Base-by-base conservation (phyloP, 2,113 vertebrate genomes). In the Numida meleagris region DNA sequence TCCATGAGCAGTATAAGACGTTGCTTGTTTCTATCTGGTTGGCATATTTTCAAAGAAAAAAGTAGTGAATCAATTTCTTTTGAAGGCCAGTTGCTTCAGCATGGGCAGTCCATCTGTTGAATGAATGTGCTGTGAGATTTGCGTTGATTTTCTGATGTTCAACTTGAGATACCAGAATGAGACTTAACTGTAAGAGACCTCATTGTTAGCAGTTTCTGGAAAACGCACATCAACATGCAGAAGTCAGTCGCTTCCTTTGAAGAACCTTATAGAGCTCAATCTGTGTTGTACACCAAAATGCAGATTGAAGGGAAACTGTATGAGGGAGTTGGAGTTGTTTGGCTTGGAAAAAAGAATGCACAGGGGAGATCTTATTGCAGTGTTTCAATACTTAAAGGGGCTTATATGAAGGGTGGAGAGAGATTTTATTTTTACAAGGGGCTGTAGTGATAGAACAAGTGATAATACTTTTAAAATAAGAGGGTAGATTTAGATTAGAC, bases 31-130 rank as follows among this genome's bases (percentile, higher is more conserved):
- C 46, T 70, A 79, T 90, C 63, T 80, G 19, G 31, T 82, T 94
- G 82, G 71, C 34, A 4, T 79, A 55, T 80, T 92, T 94, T 87
- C 87, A 91, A 89, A 88, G 66, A 72, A 58, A 88, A 90, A 92
- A 85, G 27, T 4, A 7, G 24, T 87, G 80, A 86, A 78, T 96
- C 45, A 40, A 82, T 92, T 82, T 88, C 59, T 42, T 92, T 85
- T 92, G 89, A 87, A 82, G 71, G 89, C 53, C 21, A 70, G 29
- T 77, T 82, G 38, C 82, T 80, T 96, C 85, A 85, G 42, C 68
- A 31, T 0, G 3, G 15, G 38, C 87, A 68, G 76, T 92, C 74
- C 43, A 66, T 87, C 79, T 90, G 20, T 17, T 4, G 6, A 72
- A 91, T 82, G 86, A 79, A 84, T 84, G 70, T 29, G 13, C 59